Base-by-base conservation (phyloP, 2,797 vertebrate species). In the Paedocypris micromegethes region DNA sequence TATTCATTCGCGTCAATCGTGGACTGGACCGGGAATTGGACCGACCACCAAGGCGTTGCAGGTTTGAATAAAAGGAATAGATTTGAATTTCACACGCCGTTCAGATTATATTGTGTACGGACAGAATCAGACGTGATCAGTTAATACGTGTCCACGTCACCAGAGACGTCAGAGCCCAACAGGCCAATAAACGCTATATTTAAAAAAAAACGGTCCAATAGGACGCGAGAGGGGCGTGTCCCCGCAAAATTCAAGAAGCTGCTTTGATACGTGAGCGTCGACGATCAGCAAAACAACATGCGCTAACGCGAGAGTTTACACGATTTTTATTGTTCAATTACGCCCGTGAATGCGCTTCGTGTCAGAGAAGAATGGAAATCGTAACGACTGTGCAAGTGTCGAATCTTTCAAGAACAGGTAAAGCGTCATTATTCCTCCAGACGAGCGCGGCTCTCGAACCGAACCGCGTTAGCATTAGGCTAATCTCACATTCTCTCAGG, bases 131-230 rank as follows among this genome's bases (percentile, higher is more conserved):
- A 23, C 1, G 23, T 23, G 23, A 23, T 23, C 23, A 23, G 23
- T 23, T 23, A 23, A 23, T 23, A 23, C 23, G 23, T 23, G 23
- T 23, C 23, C 1, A 23, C 23, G 23, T 23, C 23, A 23, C 23
- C 23, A 1, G 23, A 23, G 23, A 23, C 23, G 23, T 23, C 23
- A 23, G 23, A 52, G 6, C 23, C 23, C 6, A 23, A 37, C n/a
- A 3, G 6, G 39, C 67, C 58, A 70, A 63, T 70, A 37, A 46
- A 3, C 3, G 41, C 42, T 44, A 55, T 65, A 66, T 37, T 23
- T 76, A 75, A 70, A 58, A 77, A 77, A 39, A 6, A 46, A 57
- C 23, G 23, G 23, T 23, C 76, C 76, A 77, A 77, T 75, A 1
- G 53, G 42, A 41, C 5, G 6, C 8, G 37, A 72, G 51, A 45